These are phyloP conservation scores for Mirounga angustirostris DNA, from an alignment of 2,113 vertebrate genomes.

Conservation along the genomic window DNA sequence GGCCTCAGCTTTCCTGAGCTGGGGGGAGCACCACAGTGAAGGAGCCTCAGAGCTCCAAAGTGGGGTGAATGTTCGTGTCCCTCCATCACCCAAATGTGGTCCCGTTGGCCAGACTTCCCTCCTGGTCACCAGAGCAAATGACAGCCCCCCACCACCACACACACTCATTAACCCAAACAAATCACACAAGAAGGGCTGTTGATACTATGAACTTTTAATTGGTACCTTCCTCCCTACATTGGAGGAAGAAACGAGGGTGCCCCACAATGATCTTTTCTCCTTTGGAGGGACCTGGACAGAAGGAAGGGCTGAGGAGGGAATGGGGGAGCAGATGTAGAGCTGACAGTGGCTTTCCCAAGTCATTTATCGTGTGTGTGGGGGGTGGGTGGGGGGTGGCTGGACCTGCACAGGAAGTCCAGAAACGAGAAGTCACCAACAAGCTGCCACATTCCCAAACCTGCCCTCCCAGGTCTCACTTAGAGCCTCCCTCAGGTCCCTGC, in stretches of 20 bases:
- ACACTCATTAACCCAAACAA: neutral
- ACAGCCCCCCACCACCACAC: too few species aligned
- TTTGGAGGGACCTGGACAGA: neutral
- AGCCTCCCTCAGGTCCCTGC: neutral
- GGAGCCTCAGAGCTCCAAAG: neutral
- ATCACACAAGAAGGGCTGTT: neutral
- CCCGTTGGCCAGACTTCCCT: neutral
- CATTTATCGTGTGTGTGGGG: neutral
- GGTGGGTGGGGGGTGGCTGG: neutral
- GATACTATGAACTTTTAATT: conserved; percentile 75
- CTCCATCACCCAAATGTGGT: neutral
- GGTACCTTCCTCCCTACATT: conserved; percentile 10
- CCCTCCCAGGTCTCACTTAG: neutral
- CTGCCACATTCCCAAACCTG: neutral
- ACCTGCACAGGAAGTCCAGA: conserved; percentile 8
- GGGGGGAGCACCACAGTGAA: neutral
- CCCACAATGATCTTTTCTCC: neutral
- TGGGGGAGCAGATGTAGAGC: neutral
- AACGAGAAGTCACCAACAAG: neutral
- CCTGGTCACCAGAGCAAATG: neutral
- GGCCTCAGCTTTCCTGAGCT: neutral
- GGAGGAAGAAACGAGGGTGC: neutral
- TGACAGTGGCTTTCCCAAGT: conserved; percentile 6
- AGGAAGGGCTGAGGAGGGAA: conserved; percentile 40
- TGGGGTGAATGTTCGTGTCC: neutral